These are phyloP conservation scores for Drosophila melanosoma DNA, from an alignment of 2,888 invertebrate species.

Conservation along the genomic window DNA sequence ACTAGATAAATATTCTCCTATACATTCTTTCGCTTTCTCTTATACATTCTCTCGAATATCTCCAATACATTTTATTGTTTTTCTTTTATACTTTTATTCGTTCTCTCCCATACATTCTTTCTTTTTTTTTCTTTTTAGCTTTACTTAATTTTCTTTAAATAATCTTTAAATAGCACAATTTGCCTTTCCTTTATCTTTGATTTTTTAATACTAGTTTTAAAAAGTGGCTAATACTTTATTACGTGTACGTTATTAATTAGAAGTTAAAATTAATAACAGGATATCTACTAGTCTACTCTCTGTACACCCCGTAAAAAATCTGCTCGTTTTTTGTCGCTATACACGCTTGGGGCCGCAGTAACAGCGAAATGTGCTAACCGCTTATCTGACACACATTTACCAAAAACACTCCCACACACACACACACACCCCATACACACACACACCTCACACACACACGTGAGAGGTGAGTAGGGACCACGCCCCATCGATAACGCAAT, in stretches of 20 bases:
- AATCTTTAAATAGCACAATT: background rate
- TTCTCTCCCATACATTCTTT: background rate
- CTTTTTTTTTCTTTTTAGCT: too few species aligned
- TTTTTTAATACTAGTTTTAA: background rate
- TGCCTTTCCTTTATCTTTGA: background rate
- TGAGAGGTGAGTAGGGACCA: slow-evolving; percentile 17
- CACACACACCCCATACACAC: slow-evolving; percentile 14
- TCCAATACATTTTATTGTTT: too few species aligned
- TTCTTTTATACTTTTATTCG: too few species aligned
- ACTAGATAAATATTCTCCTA: too few species aligned
- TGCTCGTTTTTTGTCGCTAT: slow-evolving; percentile 22
- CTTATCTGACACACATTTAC: slow-evolving; percentile 72
- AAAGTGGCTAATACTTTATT: background rate
- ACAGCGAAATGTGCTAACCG: slow-evolving; percentile 67
- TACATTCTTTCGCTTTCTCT: too few species aligned
- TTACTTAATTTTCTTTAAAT: background rate
- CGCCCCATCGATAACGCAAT: slow-evolving; percentile 63
- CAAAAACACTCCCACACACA: slow-evolving; percentile 28
- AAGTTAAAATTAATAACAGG: background rate
- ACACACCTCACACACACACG: background rate
- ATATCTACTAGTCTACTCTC: background rate
- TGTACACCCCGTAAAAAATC: background rate
- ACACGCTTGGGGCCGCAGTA: slow-evolving; percentile 28
- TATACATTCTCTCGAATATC: too few species aligned
- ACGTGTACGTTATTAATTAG: background rate